Conservation (phyloP, 1,140 invertebrate genomes). For the Laupala kohalensis region DNA sequence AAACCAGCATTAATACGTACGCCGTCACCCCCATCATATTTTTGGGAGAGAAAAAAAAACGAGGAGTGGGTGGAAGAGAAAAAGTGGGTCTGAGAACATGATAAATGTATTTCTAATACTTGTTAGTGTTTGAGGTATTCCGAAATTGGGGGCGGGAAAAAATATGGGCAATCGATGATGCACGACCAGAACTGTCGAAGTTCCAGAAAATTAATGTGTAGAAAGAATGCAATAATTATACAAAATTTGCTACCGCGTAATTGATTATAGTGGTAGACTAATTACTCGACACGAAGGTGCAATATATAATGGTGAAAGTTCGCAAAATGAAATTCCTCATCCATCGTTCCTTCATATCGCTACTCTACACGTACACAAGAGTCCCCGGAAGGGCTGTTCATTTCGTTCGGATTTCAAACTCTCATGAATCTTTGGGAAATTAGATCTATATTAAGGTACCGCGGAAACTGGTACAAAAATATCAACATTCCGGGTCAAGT, state of each 20-base stretch:
- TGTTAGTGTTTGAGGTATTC: not conserved
- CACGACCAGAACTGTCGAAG: not conserved
- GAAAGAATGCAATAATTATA: not conserved
- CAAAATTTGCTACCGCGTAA: not conserved
- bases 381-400: too few species aligned
- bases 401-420: too few species aligned
- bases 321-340: not conserved
- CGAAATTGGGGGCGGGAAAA: not conserved
- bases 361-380: too few species aligned
- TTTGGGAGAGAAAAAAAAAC: not conserved
- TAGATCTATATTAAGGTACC: too few species aligned
- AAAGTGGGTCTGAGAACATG: not conserved
- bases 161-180: not conserved
- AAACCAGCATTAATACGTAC: not conserved
- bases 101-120: not conserved
- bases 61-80: too few species aligned
- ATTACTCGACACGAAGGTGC: not conserved
- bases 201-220: not conserved
- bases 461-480: too few species aligned
- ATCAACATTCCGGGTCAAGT: too few species aligned
- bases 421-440: too few species aligned
- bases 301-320: not conserved
- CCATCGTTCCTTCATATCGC: not conserved
- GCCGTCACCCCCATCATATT: not conserved
- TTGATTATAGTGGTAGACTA: not conserved